phyloP scores from a whole-genome alignment of 35 echinoderm and acorn worm genomes.

The Hemicentrotus pulcherrimus region DNA sequence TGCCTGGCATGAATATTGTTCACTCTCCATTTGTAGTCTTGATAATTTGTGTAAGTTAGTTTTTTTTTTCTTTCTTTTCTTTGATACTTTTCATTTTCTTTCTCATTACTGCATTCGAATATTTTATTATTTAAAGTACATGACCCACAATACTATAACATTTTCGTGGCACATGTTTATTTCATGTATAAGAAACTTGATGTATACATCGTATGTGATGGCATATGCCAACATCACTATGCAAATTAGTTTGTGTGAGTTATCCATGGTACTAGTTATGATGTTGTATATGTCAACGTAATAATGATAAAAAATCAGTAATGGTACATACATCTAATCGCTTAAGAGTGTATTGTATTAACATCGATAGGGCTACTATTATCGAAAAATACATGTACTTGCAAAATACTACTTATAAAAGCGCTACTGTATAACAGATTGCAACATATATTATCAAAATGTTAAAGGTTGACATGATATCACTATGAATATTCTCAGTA shows the following conservation, averaged over 20 bases:
- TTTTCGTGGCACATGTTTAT: background rate
- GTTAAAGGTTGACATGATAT: background rate
- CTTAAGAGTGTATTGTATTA: background rate
- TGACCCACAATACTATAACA: background rate
- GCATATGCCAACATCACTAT: background rate
- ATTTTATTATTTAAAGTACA: background rate
- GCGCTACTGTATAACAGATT: background rate
- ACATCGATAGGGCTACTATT: background rate
- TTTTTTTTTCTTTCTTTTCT: background rate
- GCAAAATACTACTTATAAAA: background rate
- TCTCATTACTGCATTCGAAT: background rate
- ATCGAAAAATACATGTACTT: background rate
- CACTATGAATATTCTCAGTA: background rate
- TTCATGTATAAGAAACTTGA: background rate
- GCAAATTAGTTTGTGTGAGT: background rate
- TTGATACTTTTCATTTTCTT: background rate
- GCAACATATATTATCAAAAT: background rate
- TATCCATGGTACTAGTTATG: background rate
- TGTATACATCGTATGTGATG: background rate
- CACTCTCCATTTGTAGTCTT: background rate
- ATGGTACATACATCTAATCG: background rate
- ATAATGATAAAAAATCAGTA: background rate
- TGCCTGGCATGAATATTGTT: background rate
- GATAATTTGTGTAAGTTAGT: slow-evolving; percentile 14
- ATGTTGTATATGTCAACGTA: background rate